Conservation (phyloP, 2,113 vertebrate species). For the Speoplatyrhinus poulsoni region DNA sequence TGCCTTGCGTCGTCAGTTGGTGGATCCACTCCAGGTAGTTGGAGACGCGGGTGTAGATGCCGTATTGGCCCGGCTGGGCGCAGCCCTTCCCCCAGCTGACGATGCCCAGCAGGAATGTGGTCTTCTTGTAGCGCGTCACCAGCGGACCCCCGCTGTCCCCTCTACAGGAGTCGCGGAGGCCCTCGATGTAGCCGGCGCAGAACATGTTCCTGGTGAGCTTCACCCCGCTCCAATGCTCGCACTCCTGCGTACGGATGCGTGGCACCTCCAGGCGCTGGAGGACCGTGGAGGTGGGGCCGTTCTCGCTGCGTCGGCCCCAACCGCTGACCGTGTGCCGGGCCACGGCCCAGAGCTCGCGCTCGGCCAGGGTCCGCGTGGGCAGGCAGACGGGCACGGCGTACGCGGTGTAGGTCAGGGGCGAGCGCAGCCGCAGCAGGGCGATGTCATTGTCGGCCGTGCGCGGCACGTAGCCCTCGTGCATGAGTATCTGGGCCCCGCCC, state of each 20-base stretch:
- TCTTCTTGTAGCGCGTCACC: conserved; percentile 83
- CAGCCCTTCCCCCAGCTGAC: conserved; percentile 97
- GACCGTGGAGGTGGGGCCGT: conserved; percentile 76
- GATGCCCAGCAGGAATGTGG: conserved; percentile 87
- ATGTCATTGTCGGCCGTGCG: conserved; percentile 81
- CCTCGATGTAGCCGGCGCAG: conserved; percentile 88
- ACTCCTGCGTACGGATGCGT: conserved; percentile 82
- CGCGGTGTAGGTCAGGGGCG: conserved; percentile 68
- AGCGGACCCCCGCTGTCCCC: conserved; percentile 94
- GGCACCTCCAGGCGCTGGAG: conserved; percentile 83
- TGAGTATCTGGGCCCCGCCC: conserved; percentile 57
- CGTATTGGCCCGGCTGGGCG: conserved; percentile 81
- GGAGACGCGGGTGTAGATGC: conserved; percentile 91
- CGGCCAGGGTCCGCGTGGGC: conserved; percentile 76
- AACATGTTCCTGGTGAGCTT: conserved; percentile 90
- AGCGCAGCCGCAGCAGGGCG: conserved; percentile 78
- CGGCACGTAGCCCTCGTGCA: conserved; percentile 74
- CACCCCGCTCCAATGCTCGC: conserved; percentile 72
- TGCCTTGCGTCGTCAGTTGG: conserved; percentile 46
- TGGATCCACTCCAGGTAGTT: conserved; percentile 85
- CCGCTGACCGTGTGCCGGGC: conserved; percentile 85
- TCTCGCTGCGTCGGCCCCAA: conserved; percentile 85
- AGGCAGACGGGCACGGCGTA: conserved; percentile 85
- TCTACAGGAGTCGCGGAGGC: conserved; percentile 86
- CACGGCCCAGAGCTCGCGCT: conserved; percentile 74